phyloP scores from a whole-genome alignment of 2,113 vertebrate genomes.

The Dolichallabes microphthalmus region DNA sequence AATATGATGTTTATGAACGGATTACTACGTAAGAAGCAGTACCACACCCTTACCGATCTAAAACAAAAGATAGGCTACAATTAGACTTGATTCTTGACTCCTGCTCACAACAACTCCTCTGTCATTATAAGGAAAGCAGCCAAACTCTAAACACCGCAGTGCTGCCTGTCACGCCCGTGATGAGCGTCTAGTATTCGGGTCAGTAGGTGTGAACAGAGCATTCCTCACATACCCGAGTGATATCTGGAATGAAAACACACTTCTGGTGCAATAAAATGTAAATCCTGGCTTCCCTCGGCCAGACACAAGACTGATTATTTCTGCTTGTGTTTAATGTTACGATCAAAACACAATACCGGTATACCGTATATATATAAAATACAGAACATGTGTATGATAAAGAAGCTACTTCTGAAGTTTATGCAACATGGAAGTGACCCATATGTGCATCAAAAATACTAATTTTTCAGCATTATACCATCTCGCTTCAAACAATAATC shows the following conservation, averaged over 20 bases:
- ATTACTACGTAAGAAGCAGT: neutral
- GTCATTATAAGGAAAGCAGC: conserved; percentile 11
- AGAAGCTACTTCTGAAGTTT: too few relatives aligned
- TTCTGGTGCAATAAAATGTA: conserved; percentile 22
- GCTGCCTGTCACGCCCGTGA: neutral
- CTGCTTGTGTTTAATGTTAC: neutral
- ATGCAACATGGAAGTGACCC: too few relatives aligned
- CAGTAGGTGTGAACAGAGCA: conserved; percentile 24
- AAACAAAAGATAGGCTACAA: conserved; percentile 41
- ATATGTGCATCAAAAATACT: too few relatives aligned
- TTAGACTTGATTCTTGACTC: conserved; percentile 21
- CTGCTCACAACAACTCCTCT: conserved; percentile 31
- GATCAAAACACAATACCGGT: neutral
- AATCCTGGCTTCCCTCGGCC: neutral
- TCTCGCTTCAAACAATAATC: too few relatives aligned
- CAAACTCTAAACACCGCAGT: neutral
- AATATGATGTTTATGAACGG: neutral
- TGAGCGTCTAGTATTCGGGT: neutral
- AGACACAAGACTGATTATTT: neutral
- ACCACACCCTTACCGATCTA: conserved; percentile 37
- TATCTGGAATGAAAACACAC: conserved; percentile 37
- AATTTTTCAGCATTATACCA: too few relatives aligned
- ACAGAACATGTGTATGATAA: too few relatives aligned
- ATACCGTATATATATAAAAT: neutral
- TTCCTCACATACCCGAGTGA: conserved; percentile 45